Base-by-base conservation (phyloP, 2,888 invertebrate species). In the Scaptomyza caliginosa region DNA sequence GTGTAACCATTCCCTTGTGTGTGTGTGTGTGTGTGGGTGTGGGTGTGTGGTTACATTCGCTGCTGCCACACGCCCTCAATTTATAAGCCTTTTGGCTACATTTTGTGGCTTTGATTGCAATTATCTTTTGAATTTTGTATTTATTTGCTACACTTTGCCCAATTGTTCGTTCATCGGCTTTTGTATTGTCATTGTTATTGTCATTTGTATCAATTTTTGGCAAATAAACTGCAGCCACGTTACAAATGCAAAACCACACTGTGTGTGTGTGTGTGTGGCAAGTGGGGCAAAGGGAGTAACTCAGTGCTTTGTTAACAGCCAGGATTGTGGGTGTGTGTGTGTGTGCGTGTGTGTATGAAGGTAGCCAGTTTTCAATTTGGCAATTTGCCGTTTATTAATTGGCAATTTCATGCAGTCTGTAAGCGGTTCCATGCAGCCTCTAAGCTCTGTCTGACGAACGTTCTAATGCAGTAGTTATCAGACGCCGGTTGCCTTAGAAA, bases 81-180 rank as follows among this genome's bases (percentile, higher is more conserved):
- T 86, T 78, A 76, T 76, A 87, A 87, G 87, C 87, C 82, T 81
- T 82, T 86, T 73, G 82, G 82, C 85, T 66, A 77, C 87, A 83
- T 77, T 85, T 84, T 89, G 89, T 80, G 87, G 84, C 79, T 85
- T 85, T 84, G 77, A 83, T 79, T 82, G 86, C 88, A 89, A 90
- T 89, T 89, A 90, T 89, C 86, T 77, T 78, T 77, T 87, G 85
- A 76, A 89, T 86, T 89, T 84, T 76, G 78, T 79, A 88, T 83
- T 80, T 84, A 77, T 75, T 83, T 84, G 88, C 86, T 85, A 79
- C 88, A 87, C 83, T 87, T 76, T 85, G 74, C 52, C 54, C 83
- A 85, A 85, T 82, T 84, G 88, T 84, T 74, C 74, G 73, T 49
- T 69, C 43, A 60, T 36, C 69, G 68, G 63, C 58, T 66, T 60